Percentiles rank a stretch among this genome's conserved stretches.
Conservation (phyloP, 1,140 invertebrate species). For the Chymomyza costata region DNA sequence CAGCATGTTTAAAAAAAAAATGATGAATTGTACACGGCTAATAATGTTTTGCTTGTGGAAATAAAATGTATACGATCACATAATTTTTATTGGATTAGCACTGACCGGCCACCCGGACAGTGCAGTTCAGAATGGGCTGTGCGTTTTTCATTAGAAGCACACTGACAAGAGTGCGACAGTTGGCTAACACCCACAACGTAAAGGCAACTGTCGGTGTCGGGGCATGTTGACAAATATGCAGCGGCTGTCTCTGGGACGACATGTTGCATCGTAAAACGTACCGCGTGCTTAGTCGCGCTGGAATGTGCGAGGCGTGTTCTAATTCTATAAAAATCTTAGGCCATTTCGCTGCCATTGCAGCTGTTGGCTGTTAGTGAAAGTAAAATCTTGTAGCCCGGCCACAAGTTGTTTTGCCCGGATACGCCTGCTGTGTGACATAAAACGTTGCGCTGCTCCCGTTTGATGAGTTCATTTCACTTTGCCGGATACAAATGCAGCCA, state of each 20-base stretch:
- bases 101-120: background rate
- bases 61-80: no score
- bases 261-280: slow-evolving; percentile 37
- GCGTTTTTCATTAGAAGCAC: no score
- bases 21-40: no score
- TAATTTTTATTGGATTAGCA: background rate
- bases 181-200: slow-evolving; percentile 32
- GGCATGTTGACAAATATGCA: slow-evolving; percentile 13
- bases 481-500: no score
- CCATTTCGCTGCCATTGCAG: slow-evolving; percentile 30
- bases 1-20: no score
- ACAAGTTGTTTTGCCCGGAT: slow-evolving; percentile 40
- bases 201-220: slow-evolving; percentile 26
- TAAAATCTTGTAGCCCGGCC: slow-evolving; percentile 38
- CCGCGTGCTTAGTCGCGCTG: slow-evolving; percentile 10
- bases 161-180: background rate
- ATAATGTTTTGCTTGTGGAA: no score
- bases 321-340: slow-evolving; percentile 45
- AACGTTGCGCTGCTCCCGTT: slow-evolving; percentile 22
- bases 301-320: slow-evolving; percentile 35
- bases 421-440: slow-evolving; percentile 46
- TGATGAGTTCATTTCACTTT: slow-evolving; percentile 11
- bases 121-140: no score
- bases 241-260: slow-evolving; percentile 12
- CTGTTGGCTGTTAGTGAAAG: slow-evolving; percentile 52